Evolutionary conservation across 2,888 invertebrate genomes (phyloP).

Genomic region (Elegia similella): DNA sequence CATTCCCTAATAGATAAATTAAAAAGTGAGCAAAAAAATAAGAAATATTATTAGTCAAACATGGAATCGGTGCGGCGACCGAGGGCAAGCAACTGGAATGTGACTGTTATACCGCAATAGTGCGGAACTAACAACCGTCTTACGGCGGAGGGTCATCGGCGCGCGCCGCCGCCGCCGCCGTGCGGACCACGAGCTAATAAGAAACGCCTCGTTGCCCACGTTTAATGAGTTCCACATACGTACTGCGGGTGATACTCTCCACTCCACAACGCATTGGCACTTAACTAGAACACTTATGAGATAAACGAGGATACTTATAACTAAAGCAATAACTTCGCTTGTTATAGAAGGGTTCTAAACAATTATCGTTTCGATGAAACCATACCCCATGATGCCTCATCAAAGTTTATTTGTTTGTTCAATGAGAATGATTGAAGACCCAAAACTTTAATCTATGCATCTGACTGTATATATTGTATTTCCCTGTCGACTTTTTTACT

Average conservation of each 20-base stretch:
- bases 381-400: too few species aligned
- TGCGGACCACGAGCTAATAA: slow-evolving; percentile 32
- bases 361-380: too few species aligned
- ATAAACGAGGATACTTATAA: neutral
- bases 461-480: too few species aligned
- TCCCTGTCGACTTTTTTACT: too few species aligned
- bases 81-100: slow-evolving; percentile 40
- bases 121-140: slow-evolving; percentile 49
- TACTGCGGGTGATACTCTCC: slow-evolving; percentile 3
- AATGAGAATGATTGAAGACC: too few species aligned
- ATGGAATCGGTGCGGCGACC: slow-evolving; percentile 22
- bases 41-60: slow-evolving; percentile 10
- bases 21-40: too few species aligned
- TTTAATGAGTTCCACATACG: slow-evolving; percentile 32
- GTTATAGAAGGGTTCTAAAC: too few species aligned
- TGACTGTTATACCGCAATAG: slow-evolving; percentile 48
- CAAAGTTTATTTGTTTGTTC: too few species aligned
- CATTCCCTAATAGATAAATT: too few species aligned
- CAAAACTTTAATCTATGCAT: too few species aligned
- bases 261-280: neutral
- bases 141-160: slow-evolving; percentile 35
- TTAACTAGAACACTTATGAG: neutral
- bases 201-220: slow-evolving; percentile 43
- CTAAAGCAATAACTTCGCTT: too few species aligned
- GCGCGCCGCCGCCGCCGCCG: slow-evolving; percentile 26